Evolutionary conservation across 2,888 invertebrate genomes (phyloP).

Genomic region (Bembecia ichneumoniformis): DNA sequence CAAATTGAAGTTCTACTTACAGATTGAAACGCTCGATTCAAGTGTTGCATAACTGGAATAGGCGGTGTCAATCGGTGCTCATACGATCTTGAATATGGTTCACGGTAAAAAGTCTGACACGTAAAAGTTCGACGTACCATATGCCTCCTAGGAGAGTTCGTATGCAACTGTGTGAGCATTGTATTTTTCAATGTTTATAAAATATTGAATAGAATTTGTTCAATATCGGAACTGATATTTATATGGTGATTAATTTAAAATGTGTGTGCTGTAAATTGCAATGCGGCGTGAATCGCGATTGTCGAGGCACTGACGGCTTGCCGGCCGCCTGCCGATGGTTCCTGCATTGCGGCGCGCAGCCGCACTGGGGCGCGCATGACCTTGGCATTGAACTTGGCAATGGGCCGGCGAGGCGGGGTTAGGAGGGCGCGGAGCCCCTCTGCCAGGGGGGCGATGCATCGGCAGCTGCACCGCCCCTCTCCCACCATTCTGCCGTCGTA

Average conservation of each 20-base stretch:
- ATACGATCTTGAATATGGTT: background rate
- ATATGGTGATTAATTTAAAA: slow-evolving; percentile 34
- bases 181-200: too few relatives aligned
- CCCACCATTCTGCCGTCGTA: slow-evolving; percentile 44
- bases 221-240: slow-evolving; percentile 9
- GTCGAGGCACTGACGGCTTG: slow-evolving; percentile 59
- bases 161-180: slow-evolving; percentile 9
- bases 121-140: slow-evolving; percentile 25
- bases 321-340: slow-evolving; percentile 55
- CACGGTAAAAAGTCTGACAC: background rate
- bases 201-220: too few relatives aligned
- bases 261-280: slow-evolving; percentile 25
- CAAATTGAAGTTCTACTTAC: slow-evolving; percentile 31
- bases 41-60: slow-evolving; percentile 49
- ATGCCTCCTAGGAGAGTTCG: slow-evolving; percentile 22
- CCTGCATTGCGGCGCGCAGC: slow-evolving; percentile 79
- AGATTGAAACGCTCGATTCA: slow-evolving; percentile 26
- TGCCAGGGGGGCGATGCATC: slow-evolving; percentile 48
- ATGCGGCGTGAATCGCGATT: slow-evolving; percentile 51
- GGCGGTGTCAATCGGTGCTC: slow-evolving; percentile 23
- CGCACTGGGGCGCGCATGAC: slow-evolving; percentile 77
- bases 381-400: slow-evolving; percentile 88
- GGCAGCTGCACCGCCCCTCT: slow-evolving; percentile 64
- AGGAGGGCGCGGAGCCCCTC: slow-evolving; percentile 19
- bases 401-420: slow-evolving; percentile 52